Evolutionary conservation across 2,797 vertebrate species (phyloP).

Genomic region (Harpagifer antarcticus): DNA sequence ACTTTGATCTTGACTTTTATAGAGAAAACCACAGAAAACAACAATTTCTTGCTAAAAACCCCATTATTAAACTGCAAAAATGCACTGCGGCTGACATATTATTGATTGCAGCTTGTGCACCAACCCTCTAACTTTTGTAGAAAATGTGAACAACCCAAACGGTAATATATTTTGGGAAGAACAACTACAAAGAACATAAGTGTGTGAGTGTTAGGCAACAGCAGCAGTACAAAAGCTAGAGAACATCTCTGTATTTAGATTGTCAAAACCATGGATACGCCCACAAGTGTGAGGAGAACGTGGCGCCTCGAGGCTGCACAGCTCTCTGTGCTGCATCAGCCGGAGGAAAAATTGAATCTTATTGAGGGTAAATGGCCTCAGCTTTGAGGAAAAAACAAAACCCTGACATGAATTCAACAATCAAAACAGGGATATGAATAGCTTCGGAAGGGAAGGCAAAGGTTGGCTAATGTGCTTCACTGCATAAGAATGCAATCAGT

Average conservation of each 20-base stretch:
- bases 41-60: conserved; percentile 21
- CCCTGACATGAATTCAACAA: conserved; percentile 68
- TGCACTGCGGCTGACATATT: conserved; percentile 35
- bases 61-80: conserved; percentile 27
- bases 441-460: conserved; percentile 63
- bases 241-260: conserved; percentile 29
- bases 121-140: not conserved
- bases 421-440: conserved; percentile 68
- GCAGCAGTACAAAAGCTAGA: conserved; percentile 14
- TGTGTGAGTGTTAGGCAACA: conserved; percentile 15
- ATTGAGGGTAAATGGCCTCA: conserved; percentile 52
- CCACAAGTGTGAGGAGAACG: conserved; percentile 36
- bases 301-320: conserved; percentile 35
- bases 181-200: conserved; percentile 14
- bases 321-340: conserved; percentile 32
- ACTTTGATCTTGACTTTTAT: conserved; percentile 47
- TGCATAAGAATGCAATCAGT: conserved; percentile 70
- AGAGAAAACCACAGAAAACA: conserved; percentile 4
- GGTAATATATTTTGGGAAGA: conserved; percentile 32
- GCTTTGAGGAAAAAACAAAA: conserved; percentile 44
- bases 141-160: conserved; percentile 21
- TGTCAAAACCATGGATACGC: conserved; percentile 38
- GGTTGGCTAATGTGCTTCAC: conserved; percentile 69
- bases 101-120: conserved; percentile 38
- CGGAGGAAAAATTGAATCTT: conserved; percentile 33